Percentiles rank a stretch among this genome's conserved stretches.
Conservation (phyloP, 2,113 vertebrate genomes). For the Anhinga anhinga region DNA sequence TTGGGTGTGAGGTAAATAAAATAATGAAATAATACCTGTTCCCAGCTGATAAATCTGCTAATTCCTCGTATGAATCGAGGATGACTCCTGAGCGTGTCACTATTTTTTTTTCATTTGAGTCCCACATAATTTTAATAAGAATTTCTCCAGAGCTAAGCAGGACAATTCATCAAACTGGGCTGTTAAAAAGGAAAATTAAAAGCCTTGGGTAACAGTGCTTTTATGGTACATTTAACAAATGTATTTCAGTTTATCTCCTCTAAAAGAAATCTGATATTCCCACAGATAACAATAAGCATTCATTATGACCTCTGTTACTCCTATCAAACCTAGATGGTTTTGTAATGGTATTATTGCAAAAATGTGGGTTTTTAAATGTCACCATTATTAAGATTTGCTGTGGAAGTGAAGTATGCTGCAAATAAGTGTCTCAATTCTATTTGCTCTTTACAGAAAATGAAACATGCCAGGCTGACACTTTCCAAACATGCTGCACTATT, state of each 20-base stretch:
- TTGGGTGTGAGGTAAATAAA: neutral
- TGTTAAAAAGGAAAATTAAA: constrained; percentile 16
- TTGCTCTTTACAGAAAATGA: neutral
- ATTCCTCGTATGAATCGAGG: neutral
- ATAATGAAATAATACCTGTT: neutral
- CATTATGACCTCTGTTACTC: neutral
- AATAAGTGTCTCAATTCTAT: neutral
- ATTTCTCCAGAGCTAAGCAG: neutral
- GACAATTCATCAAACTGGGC: constrained; percentile 19
- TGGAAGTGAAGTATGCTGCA: neutral
- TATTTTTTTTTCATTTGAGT: neutral
- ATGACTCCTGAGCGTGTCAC: neutral
- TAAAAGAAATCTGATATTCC: neutral
- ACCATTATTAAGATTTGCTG: neutral
- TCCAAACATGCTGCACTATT: neutral
- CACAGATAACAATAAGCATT: neutral
- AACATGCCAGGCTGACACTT: neutral
- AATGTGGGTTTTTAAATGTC: neutral
- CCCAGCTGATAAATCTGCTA: neutral
- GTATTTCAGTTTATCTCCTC: neutral
- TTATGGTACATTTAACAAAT: constrained; percentile 52
- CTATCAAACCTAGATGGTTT: neutral
- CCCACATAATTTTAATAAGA: neutral
- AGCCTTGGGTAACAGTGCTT: neutral
- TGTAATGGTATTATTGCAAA: neutral